Percentiles rank a stretch among this genome's conserved stretches.
phyloP scores from a whole-genome alignment of 1,140 invertebrate species.

The Chrysomallon squamiferum region DNA sequence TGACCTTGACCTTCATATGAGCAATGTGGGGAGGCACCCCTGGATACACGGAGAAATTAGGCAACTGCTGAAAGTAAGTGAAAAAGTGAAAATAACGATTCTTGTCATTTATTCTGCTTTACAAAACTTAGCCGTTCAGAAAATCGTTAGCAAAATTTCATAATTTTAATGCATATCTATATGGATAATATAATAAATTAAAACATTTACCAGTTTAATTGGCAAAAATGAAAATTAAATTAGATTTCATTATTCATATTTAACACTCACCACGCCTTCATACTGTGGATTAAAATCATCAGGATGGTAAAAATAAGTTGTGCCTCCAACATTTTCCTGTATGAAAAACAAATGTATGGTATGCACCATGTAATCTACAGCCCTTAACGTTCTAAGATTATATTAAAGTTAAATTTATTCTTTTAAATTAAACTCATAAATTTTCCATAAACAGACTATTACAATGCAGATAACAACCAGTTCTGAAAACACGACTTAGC shows the following conservation, averaged over 20 bases:
- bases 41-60: conserved; percentile 71
- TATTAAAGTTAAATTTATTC: too few species aligned
- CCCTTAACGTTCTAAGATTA: not conserved
- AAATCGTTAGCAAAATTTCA: not conserved
- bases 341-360: too few species aligned
- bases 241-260: not conserved
- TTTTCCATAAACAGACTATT: not conserved
- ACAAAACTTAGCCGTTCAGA: not conserved
- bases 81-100: not conserved
- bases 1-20: conserved; percentile 62
- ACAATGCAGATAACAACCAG: too few species aligned
- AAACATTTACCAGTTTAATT: too few species aligned
- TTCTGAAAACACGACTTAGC: too few species aligned
- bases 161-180: too few species aligned
- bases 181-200: too few species aligned
- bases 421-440: conserved; percentile 3
- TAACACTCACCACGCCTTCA: conserved; percentile 48
- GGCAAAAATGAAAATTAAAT: too few species aligned
- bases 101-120: too few species aligned
- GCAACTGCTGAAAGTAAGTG: conserved; percentile 52
- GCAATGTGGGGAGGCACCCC: conserved; percentile 72
- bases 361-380: conserved; percentile 3
- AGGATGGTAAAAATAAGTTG: conserved; percentile 87
- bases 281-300: conserved; percentile 63
- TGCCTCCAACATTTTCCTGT: conserved; percentile 91